A percentile compares a stretch with the other conserved stretches of the same genome.
These are phyloP conservation scores for Diprion similis DNA, from an alignment of 1,140 invertebrate genomes.

Conservation along the genomic window DNA sequence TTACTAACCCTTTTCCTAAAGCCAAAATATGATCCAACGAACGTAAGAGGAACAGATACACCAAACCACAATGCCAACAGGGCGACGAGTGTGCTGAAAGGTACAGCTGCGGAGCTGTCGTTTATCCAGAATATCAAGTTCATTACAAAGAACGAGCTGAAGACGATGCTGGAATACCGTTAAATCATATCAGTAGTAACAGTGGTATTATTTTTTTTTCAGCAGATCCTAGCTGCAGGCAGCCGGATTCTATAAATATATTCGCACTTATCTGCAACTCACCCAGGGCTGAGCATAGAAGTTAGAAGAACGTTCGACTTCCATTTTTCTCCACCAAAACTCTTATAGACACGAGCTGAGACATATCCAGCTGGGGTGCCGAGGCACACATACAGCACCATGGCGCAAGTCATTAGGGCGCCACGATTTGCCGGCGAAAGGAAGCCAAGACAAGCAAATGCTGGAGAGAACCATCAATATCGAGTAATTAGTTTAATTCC, in stretches of 20 bases:
- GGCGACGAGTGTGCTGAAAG: slow-evolving; percentile 98
- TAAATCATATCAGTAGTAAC: slow-evolving; percentile 20
- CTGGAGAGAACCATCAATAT: slow-evolving; percentile 55
- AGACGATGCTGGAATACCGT: slow-evolving; percentile 80
- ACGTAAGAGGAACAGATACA: slow-evolving; percentile 97
- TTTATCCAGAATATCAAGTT: slow-evolving; percentile 96
- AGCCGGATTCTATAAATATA: slow-evolving; percentile 7
- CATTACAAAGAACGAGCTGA: slow-evolving; percentile 94
- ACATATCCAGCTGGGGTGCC: slow-evolving; percentile 96
- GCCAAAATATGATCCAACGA: slow-evolving; percentile 97
- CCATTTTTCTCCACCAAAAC: slow-evolving; percentile 98
- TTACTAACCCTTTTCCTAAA: slow-evolving; percentile 91
- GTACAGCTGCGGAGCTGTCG: slow-evolving; percentile 93
- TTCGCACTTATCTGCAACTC: slow-evolving; percentile 37
- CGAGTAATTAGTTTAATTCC: slow-evolving; percentile 1
- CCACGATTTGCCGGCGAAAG: slow-evolving; percentile 98
- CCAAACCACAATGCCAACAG: slow-evolving; percentile 96
- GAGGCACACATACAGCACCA: slow-evolving; percentile 93
- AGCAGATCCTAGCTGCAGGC: not conserved
- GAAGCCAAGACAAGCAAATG: slow-evolving; percentile 97
- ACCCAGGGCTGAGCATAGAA: slow-evolving; percentile 95
- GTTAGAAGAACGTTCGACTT: slow-evolving; percentile 97
- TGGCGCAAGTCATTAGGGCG: slow-evolving; percentile 96
- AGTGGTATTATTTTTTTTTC: slow-evolving; percentile 8
- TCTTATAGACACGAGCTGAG: slow-evolving; percentile 96